Evolutionary conservation across 2,113 vertebrate species (phyloP).

Genomic region (Sinocyclocheilus anshuiensis): DNA sequence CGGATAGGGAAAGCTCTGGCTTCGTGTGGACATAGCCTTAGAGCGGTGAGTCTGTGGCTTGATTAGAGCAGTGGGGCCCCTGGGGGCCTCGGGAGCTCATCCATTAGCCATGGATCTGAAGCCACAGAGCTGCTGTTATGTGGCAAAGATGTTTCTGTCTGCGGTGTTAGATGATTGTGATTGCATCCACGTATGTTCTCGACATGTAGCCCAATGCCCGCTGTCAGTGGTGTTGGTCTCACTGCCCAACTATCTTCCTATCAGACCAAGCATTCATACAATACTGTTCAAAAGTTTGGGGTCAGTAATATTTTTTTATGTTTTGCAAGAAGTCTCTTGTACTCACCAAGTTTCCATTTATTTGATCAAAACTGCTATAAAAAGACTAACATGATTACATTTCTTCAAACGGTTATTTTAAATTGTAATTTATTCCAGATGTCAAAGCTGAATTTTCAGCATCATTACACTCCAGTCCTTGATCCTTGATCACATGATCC

Average conservation of each 20-base stretch:
- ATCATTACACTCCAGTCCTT: too few species aligned
- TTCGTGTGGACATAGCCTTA: neutral
- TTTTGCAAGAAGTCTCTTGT: too few species aligned
- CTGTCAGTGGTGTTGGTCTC: neutral
- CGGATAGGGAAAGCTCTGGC: too few species aligned
- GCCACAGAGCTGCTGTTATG: conserved; percentile 65
- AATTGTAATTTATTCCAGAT: too few species aligned
- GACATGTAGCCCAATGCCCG: neutral
- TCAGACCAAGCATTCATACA: neutral
- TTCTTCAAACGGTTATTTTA: too few species aligned
- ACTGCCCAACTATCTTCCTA: neutral
- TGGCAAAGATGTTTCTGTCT: conserved; percentile 55
- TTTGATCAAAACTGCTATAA: too few species aligned
- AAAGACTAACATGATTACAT: too few species aligned
- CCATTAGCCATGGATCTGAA: conserved; percentile 66
- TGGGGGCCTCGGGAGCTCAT: conserved; percentile 63
- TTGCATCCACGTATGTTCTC: neutral
- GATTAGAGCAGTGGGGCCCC: conserved; percentile 57
- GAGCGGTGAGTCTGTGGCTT: conserved; percentile 65
- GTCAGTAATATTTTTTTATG: too few species aligned
- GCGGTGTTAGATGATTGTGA: conserved; percentile 19
- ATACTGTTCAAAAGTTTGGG: too few species aligned
- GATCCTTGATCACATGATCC: too few species aligned
- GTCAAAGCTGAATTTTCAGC: too few species aligned
- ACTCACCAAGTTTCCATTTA: too few species aligned